Base-by-base conservation (phyloP, 2,113 vertebrate species). In the Nothoprocta pentlandii region DNA sequence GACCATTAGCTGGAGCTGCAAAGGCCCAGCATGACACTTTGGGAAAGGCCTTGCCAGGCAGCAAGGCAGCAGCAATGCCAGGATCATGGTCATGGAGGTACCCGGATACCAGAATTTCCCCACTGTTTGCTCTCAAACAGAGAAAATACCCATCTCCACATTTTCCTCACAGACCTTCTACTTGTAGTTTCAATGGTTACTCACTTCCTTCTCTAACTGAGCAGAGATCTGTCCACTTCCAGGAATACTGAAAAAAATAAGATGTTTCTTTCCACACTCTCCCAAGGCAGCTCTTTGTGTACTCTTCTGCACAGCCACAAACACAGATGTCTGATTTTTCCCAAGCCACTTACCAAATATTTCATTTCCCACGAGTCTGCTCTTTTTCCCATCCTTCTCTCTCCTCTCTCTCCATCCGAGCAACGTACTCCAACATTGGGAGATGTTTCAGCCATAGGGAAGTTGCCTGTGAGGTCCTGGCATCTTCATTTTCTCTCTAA, bases 41-140 rank as follows among this genome's bases (percentile, higher is more conserved):
- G 0, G 68, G 47, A 69, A 4, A 53, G 51, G 68, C 68, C 64
- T 15, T 1, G 0, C 83, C 70, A n/a, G 46, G 19, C 0, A 0
- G 44, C 25, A 34, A 41, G 53, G 49, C 16, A 56, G 56, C 87
- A 74, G 49, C 13, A 2, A 80, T 15, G 20, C 26, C 3, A 0
- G 87, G 28, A 76, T 73, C 79, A 30, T 17, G 30, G 25, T 6
- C 2, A 0, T 11, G 26, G 74, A 36, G 12, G 12, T 32, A 70
- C 42, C 71, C 5, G 2, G 25, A 32, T 32, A 58, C 36, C 53
- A 80, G 87, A 89, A 76, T 75, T 67, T 79, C 66, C 68, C 41
- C 26, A 39, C 94, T 92, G 91, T 81, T 86, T 78, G 12, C 54
- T 77, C 79, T 85, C 71, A 64, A 59, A 83, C 46, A 59, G 21